These are phyloP conservation scores for Zootoca vivipara DNA, from an alignment of 2,113 vertebrate genomes.

Conservation along the genomic window DNA sequence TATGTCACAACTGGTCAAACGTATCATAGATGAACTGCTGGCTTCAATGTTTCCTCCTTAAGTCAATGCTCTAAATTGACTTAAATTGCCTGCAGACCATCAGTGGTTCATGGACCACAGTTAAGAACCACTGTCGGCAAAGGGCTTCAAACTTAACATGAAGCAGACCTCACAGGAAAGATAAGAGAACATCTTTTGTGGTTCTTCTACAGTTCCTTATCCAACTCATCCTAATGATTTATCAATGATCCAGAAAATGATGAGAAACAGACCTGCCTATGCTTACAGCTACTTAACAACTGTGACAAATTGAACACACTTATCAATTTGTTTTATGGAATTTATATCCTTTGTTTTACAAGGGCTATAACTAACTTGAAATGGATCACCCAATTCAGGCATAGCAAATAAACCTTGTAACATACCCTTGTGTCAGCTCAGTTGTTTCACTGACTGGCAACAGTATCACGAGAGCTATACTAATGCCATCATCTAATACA, in stretches of 20 bases:
- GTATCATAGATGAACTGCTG: background rate
- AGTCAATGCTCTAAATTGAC: background rate
- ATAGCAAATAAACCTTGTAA: background rate
- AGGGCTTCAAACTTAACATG: background rate
- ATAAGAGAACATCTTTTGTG: background rate
- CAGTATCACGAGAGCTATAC: background rate
- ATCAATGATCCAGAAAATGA: background rate
- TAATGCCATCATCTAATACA: background rate
- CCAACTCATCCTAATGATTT: background rate
- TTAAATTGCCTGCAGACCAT: no score
- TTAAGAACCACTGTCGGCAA: background rate
- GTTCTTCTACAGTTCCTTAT: background rate
- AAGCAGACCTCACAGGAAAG: background rate
- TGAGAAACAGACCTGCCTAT: background rate
- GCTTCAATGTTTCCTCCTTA: background rate
- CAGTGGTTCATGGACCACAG: background rate
- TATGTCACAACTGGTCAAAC: background rate
- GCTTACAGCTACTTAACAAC: background rate
- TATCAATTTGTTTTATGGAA: background rate
- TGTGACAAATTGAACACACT: background rate
- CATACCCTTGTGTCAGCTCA: background rate
- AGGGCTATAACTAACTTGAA: background rate
- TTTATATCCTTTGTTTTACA: background rate
- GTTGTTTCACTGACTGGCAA: background rate
- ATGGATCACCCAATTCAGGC: background rate